Percentiles rank a stretch among this genome's conserved stretches.
phyloP scores from a whole-genome alignment of 2,113 vertebrate species.

The Tachysurus fulvidraco region DNA sequence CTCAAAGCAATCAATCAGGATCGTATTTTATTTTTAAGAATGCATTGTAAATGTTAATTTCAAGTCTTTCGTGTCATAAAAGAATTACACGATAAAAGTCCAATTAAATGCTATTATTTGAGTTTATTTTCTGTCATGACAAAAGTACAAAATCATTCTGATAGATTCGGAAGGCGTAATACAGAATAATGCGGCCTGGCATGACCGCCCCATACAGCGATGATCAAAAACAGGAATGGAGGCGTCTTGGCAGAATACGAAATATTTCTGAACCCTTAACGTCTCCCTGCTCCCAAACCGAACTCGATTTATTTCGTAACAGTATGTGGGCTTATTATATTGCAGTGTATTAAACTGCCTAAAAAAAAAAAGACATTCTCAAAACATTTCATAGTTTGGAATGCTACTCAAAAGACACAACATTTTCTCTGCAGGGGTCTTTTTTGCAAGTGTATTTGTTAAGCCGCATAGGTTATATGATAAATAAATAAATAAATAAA shows the following conservation, averaged over 20 bases:
- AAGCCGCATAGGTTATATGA: neutral
- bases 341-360: constrained; percentile 21
- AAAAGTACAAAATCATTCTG: constrained; percentile 32
- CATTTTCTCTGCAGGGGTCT: neutral
- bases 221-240: constrained; percentile 54
- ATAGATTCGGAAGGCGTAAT: constrained; percentile 43
- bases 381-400: constrained; percentile 29
- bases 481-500: neutral
- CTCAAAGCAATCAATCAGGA: neutral
- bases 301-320: constrained; percentile 44
- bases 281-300: constrained; percentile 41
- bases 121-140: neutral
- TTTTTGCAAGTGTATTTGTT: neutral
- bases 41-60: constrained; percentile 5
- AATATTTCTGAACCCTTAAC: constrained; percentile 50
- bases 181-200: constrained; percentile 49
- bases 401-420: constrained; percentile 1
- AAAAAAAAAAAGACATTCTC: constrained; percentile 8
- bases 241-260: constrained; percentile 45
- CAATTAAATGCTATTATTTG: constrained; percentile 13
- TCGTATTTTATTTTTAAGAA: constrained; percentile 3
- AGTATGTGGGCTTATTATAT: constrained; percentile 36
- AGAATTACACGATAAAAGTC: neutral
- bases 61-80: neutral
- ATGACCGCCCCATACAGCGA: constrained; percentile 41